These are phyloP conservation scores for Pituophis catenifer DNA, from an alignment of 2,113 vertebrate genomes.

Conservation along the genomic window DNA sequence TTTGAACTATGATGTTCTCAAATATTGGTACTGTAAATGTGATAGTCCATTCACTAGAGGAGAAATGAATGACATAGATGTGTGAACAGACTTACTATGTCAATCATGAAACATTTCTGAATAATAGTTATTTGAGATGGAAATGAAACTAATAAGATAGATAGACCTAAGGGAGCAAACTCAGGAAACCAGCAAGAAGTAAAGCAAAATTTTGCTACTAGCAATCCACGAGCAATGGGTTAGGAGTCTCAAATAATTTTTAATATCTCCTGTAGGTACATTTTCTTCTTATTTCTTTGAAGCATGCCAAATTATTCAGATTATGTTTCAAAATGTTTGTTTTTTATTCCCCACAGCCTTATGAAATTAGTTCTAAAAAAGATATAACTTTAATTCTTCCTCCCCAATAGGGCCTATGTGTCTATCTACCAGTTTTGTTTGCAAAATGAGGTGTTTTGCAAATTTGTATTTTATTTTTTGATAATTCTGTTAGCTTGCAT, in stretches of 20 bases:
- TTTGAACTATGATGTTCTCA: neutral
- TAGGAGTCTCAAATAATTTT: neutral
- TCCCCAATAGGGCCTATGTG: neutral
- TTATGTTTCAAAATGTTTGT: neutral
- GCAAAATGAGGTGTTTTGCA: neutral
- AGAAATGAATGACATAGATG: neutral
- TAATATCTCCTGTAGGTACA: neutral
- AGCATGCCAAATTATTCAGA: neutral
- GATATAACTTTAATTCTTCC: neutral
- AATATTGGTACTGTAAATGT: neutral
- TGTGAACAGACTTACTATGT: neutral
- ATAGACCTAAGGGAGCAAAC: neutral
- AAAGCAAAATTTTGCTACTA: neutral
- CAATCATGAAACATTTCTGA: neutral
- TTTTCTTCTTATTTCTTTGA: neutral
- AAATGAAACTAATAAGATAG: neutral
- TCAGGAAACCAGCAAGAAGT: neutral
- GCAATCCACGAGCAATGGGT: neutral
- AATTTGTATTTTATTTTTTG: neutral
- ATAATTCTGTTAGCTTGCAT: neutral
- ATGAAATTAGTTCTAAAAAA: neutral
- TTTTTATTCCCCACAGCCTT: neutral
- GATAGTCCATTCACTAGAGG: neutral
- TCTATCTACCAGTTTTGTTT: neutral
- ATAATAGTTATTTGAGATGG: neutral